Evolutionary conservation across 2,113 vertebrate species (phyloP), one percentile per base, ranked within the genome.

Genomic region (Epinephelus moara): DNA sequence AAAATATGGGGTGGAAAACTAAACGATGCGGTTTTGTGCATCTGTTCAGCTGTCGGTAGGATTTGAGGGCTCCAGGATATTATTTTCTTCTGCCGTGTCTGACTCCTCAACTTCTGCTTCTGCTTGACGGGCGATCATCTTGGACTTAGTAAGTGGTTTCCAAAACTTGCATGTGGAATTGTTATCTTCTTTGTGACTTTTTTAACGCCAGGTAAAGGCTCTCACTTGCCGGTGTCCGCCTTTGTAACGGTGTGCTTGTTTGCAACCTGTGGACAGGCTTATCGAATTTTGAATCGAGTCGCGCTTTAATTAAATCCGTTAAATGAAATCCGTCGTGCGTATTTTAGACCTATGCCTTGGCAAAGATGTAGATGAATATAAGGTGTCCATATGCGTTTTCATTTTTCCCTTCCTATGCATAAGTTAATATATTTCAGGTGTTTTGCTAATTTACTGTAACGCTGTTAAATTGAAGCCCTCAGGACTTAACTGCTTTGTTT

Each of bases 121-220:
- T 13, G 3, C 7, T 30, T 42, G 53, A 12, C 5, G 50, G 12
- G 9, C 12, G 11, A 7, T 23, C 45, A 30, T 40, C 8, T 25
- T 21, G 23, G 14, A 0, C 25, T 57, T 0, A 12, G 85, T 87
- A 14, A 71, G 85, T 87, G 50, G 33, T 55, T 42, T 23, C 10
- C 3, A 8, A 21, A 8, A 25, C 4, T 53, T 40, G 1, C 3
- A 13, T 55, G 2, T 11, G 4, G 3, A 25, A 18, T 50, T 13
- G 18, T 49, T 13, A 30, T 49, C 3, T 3, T 30, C 3, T 30
- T 14, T 27, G 3, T 25, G 2, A 25, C 12, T 14, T 1, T 18
- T 25, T 2, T 2, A 25, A 11, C 19, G 12, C 3, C 17, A 14
- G 50, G 13, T 15, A 15, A 27, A 50, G 37, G 8, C 13, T 70